Base-by-base conservation (phyloP, 1,140 invertebrate genomes). In the Dreissena rostriformis region DNA sequence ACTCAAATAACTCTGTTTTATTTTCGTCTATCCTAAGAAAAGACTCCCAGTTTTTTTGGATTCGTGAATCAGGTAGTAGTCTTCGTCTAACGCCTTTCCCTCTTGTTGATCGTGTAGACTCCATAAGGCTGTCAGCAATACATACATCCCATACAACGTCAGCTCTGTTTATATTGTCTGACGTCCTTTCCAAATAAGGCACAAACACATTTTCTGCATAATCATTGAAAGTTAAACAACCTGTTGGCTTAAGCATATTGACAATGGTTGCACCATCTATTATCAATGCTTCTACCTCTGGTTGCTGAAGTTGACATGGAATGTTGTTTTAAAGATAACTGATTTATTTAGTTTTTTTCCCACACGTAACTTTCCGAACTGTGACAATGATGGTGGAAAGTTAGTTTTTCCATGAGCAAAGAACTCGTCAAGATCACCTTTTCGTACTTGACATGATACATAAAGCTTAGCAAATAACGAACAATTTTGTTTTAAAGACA, bases 371-470 rank as follows among this genome's bases (percentile, higher is more conserved):
- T 6, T 71, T 12, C 83, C 67, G 26, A n/a, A 65, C 24, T 80
- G 11, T 29, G 67, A 71, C 7, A 85, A 29, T 12, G 85, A 70
- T 15, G 81, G 67, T 22, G 85, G 81, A 28, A 1, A 77, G 15
- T 52, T 53, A 0, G 77, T 73, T 66, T 86, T 84, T 78, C 74
- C 80, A 72, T 86, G 81, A 28, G 52, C 63, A 49, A 86, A 86
- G 28, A 86, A 86, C 6, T 76, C 70, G n/a, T 84, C n/a, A n/a
- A 86, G n/a, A 65, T 86, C 66, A n/a, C 80, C 68, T 51, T 84
- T 26, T 26, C 85, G 26, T 1, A 70, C 24, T 61, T 84, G 80
- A 57, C 73, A 84, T n/a, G 70, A 68, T 74, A 83, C 76, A 51
- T 79, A 86, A 8, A 86, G 53, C 63, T 65, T 82, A 5, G 80